Evolutionary conservation across 2,888 invertebrate genomes (phyloP), one percentile per base, ranked within the genome.

Genomic region (Microctonus aethiopoides): DNA sequence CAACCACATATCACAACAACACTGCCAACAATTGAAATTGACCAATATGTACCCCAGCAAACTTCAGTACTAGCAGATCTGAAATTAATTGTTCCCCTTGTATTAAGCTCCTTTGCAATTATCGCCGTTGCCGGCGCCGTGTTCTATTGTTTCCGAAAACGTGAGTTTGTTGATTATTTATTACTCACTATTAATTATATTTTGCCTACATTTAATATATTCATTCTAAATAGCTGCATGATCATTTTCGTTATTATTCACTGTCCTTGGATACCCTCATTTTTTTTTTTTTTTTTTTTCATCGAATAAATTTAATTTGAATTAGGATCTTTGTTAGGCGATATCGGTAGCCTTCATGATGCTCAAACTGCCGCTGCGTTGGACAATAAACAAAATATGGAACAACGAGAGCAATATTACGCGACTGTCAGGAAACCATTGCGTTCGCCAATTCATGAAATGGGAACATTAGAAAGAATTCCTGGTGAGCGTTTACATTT

Each of bases 1-100:
- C 92, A 93, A 6, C 87, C 92, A 16, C 91, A 91, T 80, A 94
- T 94, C 85, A 91, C 95, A 92, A 91, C 94, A 92, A 88, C 79
- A 24, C 78, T 83, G 5, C 75, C 82, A 51, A 81, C 84, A 11
- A 78, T 85, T 60, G 86, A 86, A 74, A 83, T 86, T 72, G 85
- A 86, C 76, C 83, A 83, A 66, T 86, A 78, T 72, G 81, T 85
- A 68, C 86, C 86, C 3, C 86, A 83, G 66, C 84, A 85, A 70
- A 80, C 83, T 46, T 80, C 85, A 20, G 84, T 83, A 51, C 84
- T 86, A 70, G 81, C 85, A 39, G 86, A 86, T 73, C 70, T 86
- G 46, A 86, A 86, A 77, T 75, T 86, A 59, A 84, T 86, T 75
- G 79, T 86, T 72, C 86, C 86, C 41, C 78, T 86, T 70, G 78